Evolutionary conservation across 1,140 invertebrate species (phyloP).

Genomic region (Papilio polyxenes): DNA sequence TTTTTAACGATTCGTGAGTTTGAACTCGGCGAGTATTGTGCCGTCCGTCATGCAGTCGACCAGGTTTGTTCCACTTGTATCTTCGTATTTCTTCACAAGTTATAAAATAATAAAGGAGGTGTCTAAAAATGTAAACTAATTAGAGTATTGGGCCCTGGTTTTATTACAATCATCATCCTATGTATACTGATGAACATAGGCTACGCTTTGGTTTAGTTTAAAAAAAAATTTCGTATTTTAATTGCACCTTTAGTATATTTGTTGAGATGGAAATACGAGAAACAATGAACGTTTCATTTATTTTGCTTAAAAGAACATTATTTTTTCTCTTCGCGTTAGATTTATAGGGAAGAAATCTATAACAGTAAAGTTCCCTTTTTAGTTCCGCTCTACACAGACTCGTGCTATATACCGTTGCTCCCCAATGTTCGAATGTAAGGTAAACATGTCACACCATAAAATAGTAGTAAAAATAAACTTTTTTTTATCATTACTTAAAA

Average conservation of each 20-base stretch:
- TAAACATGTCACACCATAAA: conserved; percentile 22
- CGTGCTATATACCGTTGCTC: conserved; percentile 1
- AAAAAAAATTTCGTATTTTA: no score
- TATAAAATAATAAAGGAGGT: background rate
- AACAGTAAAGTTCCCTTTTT: conserved; percentile 49
- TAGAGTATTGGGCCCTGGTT: background rate
- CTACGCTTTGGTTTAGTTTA: no score
- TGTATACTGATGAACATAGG: no score
- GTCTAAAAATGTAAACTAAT: background rate
- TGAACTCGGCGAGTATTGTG: conserved; percentile 39
- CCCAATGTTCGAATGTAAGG: conserved; percentile 11
- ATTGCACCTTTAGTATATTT: no score
- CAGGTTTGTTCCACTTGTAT: conserved; percentile 44
- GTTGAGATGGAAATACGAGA: no score
- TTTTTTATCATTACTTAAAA: background rate
- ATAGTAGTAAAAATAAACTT: conserved; percentile 5
- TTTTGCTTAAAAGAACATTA: no score
- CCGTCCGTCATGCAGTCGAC: conserved; percentile 18
- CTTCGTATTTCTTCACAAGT: background rate
- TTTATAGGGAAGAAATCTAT: conserved; percentile 40
- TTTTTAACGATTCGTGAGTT: conserved; percentile 55
- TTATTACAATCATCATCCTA: no score
- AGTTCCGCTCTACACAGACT: conserved; percentile 41
- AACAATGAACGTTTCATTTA: no score
- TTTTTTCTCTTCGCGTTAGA: background rate